Conservation (phyloP, 1,140 invertebrate species). For the Drosophila chauvacae region DNA sequence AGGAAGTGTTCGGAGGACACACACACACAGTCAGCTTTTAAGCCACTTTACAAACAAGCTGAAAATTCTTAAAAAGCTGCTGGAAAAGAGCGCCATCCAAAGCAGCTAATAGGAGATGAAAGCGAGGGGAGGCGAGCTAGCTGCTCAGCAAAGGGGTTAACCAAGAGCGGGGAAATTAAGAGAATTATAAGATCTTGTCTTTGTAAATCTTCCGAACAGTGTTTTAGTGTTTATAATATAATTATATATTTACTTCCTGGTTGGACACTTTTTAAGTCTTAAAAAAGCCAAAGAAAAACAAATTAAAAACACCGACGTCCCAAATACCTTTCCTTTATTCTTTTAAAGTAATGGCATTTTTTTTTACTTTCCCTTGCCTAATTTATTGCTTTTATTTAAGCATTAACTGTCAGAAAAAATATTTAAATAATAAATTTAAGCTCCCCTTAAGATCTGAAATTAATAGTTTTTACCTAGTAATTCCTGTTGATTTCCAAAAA, state of each 20-base stretch:
- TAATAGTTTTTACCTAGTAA: background rate
- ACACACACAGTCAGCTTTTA: constrained; percentile 48
- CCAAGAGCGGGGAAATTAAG: background rate
- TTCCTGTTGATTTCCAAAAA: background rate
- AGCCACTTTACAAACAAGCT: constrained; percentile 74
- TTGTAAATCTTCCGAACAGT: background rate
- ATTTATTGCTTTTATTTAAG: too few relatives aligned
- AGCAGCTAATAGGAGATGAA: constrained; percentile 38
- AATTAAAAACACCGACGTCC: background rate
- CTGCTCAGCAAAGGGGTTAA: background rate
- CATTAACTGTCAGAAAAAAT: too few relatives aligned
- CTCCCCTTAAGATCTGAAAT: background rate
- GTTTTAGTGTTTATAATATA: too few relatives aligned
- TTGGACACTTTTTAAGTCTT: too few relatives aligned
- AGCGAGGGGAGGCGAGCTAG: background rate
- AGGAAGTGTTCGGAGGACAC: background rate
- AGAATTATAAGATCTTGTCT: background rate
- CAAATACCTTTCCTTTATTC: background rate
- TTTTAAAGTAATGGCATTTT: background rate
- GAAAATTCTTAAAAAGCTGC: constrained; percentile 48
- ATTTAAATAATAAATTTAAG: background rate
- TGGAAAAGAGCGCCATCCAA: constrained; percentile 9
- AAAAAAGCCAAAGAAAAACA: background rate
- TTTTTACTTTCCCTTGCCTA: background rate
- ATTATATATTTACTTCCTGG: too few relatives aligned